These are phyloP conservation scores for Pseudochirops cupreus DNA, from an alignment of 2,797 vertebrate genomes.

Conservation along the genomic window DNA sequence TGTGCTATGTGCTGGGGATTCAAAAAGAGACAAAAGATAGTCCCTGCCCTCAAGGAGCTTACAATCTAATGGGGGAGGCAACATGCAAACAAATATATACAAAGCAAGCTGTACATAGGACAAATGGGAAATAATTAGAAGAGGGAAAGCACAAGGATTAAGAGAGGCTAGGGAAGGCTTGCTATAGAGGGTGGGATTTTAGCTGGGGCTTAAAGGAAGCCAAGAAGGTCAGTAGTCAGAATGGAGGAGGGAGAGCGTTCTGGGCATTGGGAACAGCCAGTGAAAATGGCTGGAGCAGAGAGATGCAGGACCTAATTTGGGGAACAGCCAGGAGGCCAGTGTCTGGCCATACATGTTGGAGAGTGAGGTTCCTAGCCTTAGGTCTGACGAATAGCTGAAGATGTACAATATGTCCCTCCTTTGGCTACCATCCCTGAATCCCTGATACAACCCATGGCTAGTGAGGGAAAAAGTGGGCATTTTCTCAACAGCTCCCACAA, in stretches of 20 bases:
- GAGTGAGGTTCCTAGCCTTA: not conserved
- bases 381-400: not conserved
- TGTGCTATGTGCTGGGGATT: not conserved
- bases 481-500: constrained; percentile 36
- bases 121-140: not conserved
- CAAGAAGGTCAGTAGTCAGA: not conserved
- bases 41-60: not conserved
- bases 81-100: not conserved
- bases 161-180: not conserved
- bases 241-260: not conserved
- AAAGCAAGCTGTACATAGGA: not conserved
- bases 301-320: not conserved
- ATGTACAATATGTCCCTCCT: not conserved
- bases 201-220: not conserved
- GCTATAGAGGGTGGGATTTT: not conserved
- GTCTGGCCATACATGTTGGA: not conserved
- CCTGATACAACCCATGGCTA: not conserved
- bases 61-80: not conserved
- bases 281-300: not conserved
- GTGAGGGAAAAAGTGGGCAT: constrained; percentile 30
- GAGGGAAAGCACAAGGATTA: not conserved
- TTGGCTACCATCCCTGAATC: not conserved
- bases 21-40: not conserved
- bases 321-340: not conserved
- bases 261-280: not conserved